These are phyloP conservation scores for Limosa lapponica DNA, from an alignment of 2,797 vertebrate species.

Conservation along the genomic window DNA sequence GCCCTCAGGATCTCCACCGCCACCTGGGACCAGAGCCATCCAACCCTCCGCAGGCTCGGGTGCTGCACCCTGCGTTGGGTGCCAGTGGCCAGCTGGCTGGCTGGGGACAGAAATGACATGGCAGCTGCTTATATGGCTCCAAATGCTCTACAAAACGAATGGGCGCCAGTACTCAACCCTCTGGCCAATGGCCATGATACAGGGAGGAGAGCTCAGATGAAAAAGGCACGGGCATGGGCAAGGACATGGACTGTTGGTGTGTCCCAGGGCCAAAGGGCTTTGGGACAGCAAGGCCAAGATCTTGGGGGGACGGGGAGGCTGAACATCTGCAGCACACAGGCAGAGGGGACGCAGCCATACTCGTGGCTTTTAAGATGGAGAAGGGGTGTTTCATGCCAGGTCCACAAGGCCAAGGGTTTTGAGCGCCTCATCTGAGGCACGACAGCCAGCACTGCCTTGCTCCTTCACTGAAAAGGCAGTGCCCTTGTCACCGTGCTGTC, in stretches of 20 bases:
- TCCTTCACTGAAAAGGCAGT: rapidly evolving
- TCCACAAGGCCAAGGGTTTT: background rate
- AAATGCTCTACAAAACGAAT: rapidly evolving
- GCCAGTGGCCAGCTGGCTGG: too few species aligned
- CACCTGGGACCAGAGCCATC: rapidly evolving
- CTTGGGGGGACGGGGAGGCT: too few species aligned
- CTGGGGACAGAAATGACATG: background rate
- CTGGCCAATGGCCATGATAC: rapidly evolving
- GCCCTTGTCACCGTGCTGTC: background rate
- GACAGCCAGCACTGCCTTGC: background rate
- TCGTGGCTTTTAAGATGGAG: background rate
- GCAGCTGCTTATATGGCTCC: background rate
- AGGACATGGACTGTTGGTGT: too few species aligned
- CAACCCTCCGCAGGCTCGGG: rapidly evolving
- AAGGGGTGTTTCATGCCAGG: background rate
- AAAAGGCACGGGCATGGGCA: background rate
- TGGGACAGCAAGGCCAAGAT: background rate
- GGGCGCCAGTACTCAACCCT: background rate
- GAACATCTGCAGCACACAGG: background rate
- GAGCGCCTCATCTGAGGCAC: background rate
- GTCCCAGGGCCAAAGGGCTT: background rate
- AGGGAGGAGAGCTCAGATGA: background rate
- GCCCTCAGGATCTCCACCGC: rapidly evolving
- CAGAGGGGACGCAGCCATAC: rapidly evolving
- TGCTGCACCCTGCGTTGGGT: rapidly evolving